Base-by-base conservation (phyloP, 1,140 invertebrate genomes). In the Drosophila grimshawi region DNA sequence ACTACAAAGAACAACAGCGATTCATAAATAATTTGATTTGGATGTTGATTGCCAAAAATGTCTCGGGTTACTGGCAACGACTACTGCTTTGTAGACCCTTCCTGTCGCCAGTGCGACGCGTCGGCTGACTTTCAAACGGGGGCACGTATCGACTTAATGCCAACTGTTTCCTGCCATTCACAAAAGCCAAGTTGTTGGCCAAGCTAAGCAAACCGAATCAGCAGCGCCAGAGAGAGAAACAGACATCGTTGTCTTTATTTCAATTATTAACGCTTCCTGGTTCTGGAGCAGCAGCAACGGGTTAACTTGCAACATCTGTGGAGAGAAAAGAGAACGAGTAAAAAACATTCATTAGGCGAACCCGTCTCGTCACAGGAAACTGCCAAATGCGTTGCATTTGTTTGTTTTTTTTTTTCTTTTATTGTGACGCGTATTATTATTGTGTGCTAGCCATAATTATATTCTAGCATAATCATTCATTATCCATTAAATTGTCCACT, bases 211-310 rank as follows among this genome's bases (percentile, higher is more conserved):
- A 63, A 77, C 37, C 3, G 29, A 32, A 41, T 30, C n/a, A 29
- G 29, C 30, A 35, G 29, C 57, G 49, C 52, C 52, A 46, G 29
- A 41, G 7, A 10, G 19, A 45, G 53, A 41, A 65, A 3, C 30
- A 67, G 52, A 63, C 30, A 45, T 33, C 41, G 59, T 59, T 60
- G 63, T 75, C 69, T 75, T 80, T 60, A 80, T 78, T 77, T 80
- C 85, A 85, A 89, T 88, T 88, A 88, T 88, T 71, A 76, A 70
- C 73, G 72, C 73, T 88, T 88, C 83, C 85, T 86, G 82, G 78
- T 78, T 60, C 10, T 7, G 37, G 6, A 27, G 41, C 19, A 11
- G 43, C 39, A 46, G 27, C 29, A 27, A 10, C 27, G 64, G 27
- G 10, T 45, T 46, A 46, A 35, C 32, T 35, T 32, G 64, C 52